Evolutionary conservation across 2,888 invertebrate species (phyloP).

Genomic region (Limenitis camilla): DNA sequence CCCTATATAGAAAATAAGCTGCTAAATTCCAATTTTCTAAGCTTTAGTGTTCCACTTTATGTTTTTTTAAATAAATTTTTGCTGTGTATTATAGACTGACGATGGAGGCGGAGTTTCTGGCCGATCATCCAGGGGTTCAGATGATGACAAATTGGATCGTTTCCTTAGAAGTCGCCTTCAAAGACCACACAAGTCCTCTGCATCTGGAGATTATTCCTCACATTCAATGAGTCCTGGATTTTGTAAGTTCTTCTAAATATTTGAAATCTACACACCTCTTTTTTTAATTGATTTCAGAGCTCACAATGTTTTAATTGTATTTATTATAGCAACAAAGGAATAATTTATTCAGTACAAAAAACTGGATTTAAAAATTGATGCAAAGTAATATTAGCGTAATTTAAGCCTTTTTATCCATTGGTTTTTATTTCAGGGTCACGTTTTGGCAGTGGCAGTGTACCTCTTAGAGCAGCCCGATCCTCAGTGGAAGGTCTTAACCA

Average conservation of each 20-base stretch:
- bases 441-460: slow-evolving; percentile 62
- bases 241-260: slow-evolving; percentile 49
- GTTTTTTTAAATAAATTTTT: slow-evolving; percentile 2
- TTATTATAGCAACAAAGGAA: no score
- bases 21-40: no score
- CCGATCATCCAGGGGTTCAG: slow-evolving; percentile 70
- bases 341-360: no score
- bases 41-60: no score
- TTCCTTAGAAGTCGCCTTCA: slow-evolving; percentile 64
- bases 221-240: slow-evolving; percentile 66
- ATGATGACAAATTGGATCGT: slow-evolving; percentile 75
- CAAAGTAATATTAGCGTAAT: no score
- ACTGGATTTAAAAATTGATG: no score
- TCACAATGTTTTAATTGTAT: no score
- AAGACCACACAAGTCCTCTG: slow-evolving; percentile 56
- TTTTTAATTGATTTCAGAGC: no score
- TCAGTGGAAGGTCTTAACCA: slow-evolving; percentile 91
- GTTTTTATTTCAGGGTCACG: slow-evolving; percentile 48
- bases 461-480: slow-evolving; percentile 82
- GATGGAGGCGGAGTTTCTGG: slow-evolving; percentile 64
- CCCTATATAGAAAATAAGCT: no score
- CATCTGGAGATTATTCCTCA: slow-evolving; percentile 55
- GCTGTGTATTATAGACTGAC: slow-evolving; percentile 75
- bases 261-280: no score
- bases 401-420: not conserved